Base-by-base conservation (phyloP, 1,140 invertebrate species). In the Musca vetustissima region DNA sequence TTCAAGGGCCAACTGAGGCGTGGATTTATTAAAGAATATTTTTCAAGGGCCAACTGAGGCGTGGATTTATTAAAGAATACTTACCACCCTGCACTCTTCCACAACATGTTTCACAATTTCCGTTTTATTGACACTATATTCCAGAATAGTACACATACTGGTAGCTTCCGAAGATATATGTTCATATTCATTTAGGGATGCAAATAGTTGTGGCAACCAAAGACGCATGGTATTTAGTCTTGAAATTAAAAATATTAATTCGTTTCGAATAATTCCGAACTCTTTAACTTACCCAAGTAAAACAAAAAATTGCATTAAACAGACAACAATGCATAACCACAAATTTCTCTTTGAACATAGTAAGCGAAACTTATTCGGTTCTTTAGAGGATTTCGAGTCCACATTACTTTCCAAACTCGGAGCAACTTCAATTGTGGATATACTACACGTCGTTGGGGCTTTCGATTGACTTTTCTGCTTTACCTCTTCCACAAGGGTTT, bases 191-290 rank as follows among this genome's bases (percentile, higher is more conserved):
- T 75, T 74, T 70, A 80, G 76, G 3, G 78, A 81, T 9, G 80
- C 77, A 49, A 82, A 82, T 7, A 82, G 49, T 49, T 82, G 80
- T 0, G 80, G 80, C 49, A 81, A 57, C 80, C 80, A 82, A n/a
- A 81, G 52, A 0, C 80, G 79, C 14, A 82, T 76, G 4, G 80
- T 81, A 43, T 82, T 82, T 72, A 78, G 73, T 55, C 68, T 70
- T n/a, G n/a, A n/a, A 49, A 59, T 25, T 52, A 13, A 43, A 64
- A 49, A 53, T 22, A 21, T 21, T 1, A 52, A 24, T 61, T 59
- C 2, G 6, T 43, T 43, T 11, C 36, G 13, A 43, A 43, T 13
- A 1, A 11, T 1, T 43, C 1, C 17, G 11, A 50, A 50, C 3
- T 21, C 2, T 21, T 21, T 9, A 3, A 21, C 61, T 55, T 57